These are phyloP conservation scores for Tachuris rubrigastra DNA, from an alignment of 2,113 vertebrate species.

Conservation along the genomic window DNA sequence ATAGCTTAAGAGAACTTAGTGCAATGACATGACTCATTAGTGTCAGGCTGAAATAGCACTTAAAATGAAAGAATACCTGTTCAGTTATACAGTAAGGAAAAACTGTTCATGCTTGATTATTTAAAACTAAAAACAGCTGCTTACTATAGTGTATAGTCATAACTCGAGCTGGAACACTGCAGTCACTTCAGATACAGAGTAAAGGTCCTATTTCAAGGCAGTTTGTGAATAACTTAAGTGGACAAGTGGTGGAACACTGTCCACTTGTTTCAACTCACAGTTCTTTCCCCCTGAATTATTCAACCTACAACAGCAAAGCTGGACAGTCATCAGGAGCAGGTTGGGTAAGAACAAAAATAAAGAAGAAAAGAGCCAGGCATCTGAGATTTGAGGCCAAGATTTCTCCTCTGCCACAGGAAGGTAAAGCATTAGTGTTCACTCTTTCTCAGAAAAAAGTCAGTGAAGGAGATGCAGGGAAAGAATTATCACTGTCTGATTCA, in stretches of 20 bases:
- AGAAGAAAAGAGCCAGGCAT: neutral
- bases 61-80: slow-evolving; percentile 60
- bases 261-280: slow-evolving; percentile 1
- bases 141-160: neutral
- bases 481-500: neutral
- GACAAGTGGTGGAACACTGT: slow-evolving; percentile 48
- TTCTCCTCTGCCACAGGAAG: neutral
- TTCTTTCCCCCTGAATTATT: slow-evolving; percentile 53
- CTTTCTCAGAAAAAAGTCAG: neutral
- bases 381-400: neutral
- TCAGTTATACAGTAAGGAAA: slow-evolving; percentile 16
- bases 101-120: slow-evolving; percentile 27
- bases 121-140: neutral
- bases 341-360: neutral
- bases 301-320: neutral
- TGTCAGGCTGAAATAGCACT: slow-evolving; percentile 30
- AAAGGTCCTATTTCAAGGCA: slow-evolving; percentile 26
- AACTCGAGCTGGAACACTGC: neutral
- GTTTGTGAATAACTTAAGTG: neutral
- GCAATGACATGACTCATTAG: slow-evolving; percentile 62
- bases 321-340: neutral
- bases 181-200: neutral
- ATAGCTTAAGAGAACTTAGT: slow-evolving; percentile 8
- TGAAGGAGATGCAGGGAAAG: neutral
- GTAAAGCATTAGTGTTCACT: neutral